A percentile compares a stretch with the other conserved stretches of the same genome.
Conservation (phyloP, 2,888 invertebrate species). For the Rhamnusium bicolor region DNA sequence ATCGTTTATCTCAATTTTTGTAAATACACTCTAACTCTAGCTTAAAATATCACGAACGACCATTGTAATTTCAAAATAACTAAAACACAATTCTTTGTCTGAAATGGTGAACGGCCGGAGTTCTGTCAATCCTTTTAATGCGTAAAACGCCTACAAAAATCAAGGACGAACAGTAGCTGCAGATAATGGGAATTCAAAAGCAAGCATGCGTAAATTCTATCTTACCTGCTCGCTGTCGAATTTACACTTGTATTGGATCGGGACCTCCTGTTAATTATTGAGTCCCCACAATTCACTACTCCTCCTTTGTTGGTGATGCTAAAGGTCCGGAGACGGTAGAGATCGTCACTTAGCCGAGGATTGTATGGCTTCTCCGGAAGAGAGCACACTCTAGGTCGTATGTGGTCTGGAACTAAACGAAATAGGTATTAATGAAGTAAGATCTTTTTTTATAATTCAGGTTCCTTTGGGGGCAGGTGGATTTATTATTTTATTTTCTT, state of each 20-base stretch:
- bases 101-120: too few species aligned
- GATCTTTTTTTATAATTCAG: not conserved
- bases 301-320: slow-evolving; percentile 91
- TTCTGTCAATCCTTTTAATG: too few species aligned
- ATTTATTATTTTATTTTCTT: not conserved
- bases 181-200: not conserved
- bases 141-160: not conserved
- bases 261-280: slow-evolving; percentile 88
- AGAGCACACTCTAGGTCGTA: slow-evolving; percentile 87
- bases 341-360: slow-evolving; percentile 86
- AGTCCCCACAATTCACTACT: slow-evolving; percentile 92
- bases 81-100: too few species aligned
- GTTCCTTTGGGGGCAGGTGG: not conserved
- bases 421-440: slow-evolving; percentile 6
- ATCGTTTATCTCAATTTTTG: too few species aligned
- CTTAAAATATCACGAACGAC: too few species aligned
- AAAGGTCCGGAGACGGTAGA: slow-evolving; percentile 88
- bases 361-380: slow-evolving; percentile 90
- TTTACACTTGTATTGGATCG: slow-evolving; percentile 92
- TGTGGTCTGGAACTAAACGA: slow-evolving; percentile 83
- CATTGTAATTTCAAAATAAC: too few species aligned
- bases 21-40: too few species aligned
- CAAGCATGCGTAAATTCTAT: not conserved
- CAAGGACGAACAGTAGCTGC: not conserved
- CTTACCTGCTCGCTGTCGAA: slow-evolving; percentile 86